These are phyloP conservation scores for Armadillidium nasatum DNA, from an alignment of 1,140 invertebrate genomes.

Conservation along the genomic window DNA sequence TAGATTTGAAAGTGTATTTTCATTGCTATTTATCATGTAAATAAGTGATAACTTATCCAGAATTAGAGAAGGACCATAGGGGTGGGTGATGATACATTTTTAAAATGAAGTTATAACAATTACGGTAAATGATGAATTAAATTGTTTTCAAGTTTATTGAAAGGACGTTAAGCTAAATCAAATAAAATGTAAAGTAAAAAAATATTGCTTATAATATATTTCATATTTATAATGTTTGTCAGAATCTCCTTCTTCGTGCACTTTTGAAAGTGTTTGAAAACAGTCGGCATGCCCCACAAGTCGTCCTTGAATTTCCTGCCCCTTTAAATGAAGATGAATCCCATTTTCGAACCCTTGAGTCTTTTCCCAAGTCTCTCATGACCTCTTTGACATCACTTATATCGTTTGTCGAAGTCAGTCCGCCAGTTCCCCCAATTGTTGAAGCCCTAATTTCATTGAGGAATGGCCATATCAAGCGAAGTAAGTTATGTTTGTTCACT, in stretches of 20 bases:
- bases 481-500: neutral
- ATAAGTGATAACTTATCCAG: too few species aligned
- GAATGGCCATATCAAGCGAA: neutral
- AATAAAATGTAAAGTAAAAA: too few species aligned
- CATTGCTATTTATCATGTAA: too few species aligned
- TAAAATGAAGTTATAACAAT: too few species aligned
- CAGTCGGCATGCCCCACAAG: neutral
- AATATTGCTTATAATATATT: too few species aligned
- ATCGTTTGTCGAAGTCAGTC: neutral
- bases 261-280: neutral
- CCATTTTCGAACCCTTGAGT: neutral
- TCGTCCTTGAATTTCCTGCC: neutral
- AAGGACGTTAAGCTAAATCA: too few species aligned
- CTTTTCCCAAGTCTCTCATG: neutral
- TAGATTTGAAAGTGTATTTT: too few species aligned
- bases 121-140: too few species aligned
- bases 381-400: neutral
- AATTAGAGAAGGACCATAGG: too few species aligned
- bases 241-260: neutral
- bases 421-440: neutral
- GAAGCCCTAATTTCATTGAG: neutral
- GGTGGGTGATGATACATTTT: too few species aligned
- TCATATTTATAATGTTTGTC: too few species aligned
- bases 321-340: neutral
- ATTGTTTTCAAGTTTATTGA: too few species aligned